Conservation (phyloP, 2,797 vertebrate species). For the Galagoides demidoff region DNA sequence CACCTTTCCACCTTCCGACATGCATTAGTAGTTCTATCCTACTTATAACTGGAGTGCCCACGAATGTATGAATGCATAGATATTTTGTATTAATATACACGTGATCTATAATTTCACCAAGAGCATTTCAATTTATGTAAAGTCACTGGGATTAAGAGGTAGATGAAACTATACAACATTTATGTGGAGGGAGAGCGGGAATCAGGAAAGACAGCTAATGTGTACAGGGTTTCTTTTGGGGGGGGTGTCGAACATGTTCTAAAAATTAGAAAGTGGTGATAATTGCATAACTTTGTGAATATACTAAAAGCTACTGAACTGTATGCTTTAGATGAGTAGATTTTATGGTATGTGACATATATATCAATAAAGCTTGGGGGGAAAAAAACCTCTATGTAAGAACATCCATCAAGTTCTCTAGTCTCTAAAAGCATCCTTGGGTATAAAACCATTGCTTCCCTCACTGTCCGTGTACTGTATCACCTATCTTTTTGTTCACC, state of each 20-base stretch:
- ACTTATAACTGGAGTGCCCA: neutral
- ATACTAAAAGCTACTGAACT: slow-evolving; percentile 20
- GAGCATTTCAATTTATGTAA: slow-evolving; percentile 7
- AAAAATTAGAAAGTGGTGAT: slow-evolving; percentile 6
- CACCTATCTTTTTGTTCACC: neutral
- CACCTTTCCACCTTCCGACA: neutral
- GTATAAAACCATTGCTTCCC: neutral
- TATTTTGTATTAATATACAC: neutral
- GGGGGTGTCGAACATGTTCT: neutral
- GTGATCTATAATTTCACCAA: neutral
- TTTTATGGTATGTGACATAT: slow-evolving; percentile 28
- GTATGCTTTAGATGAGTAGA: neutral
- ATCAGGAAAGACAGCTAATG: neutral
- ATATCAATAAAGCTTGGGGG: neutral
- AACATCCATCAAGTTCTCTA: neutral
- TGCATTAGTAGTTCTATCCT: neutral
- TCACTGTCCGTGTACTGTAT: neutral
- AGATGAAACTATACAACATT: slow-evolving; percentile 26
- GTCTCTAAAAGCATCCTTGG: slow-evolving; percentile 11
- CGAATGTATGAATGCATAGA: neutral
- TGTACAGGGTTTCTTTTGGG: neutral
- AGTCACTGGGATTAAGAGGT: neutral
- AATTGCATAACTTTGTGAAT: neutral
- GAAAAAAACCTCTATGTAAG: neutral
- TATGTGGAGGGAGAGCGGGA: neutral